Evolutionary conservation across 2,113 vertebrate genomes (phyloP), one percentile per base, ranked within the genome.

Genomic region (Catharus bicknelli): DNA sequence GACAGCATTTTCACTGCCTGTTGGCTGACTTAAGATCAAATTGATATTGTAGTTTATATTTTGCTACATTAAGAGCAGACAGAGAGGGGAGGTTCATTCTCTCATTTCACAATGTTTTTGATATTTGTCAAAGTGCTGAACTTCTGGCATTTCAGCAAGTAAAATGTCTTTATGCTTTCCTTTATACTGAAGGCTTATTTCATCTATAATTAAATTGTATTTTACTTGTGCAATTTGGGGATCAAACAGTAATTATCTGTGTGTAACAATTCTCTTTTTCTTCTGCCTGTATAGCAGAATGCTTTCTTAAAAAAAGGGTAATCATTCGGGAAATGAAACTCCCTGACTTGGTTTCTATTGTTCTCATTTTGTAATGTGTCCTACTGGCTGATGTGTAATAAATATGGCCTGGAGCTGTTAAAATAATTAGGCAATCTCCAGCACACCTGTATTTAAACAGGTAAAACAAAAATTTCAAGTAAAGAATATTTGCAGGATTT

Each of bases 201-300:
- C 11, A 85, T 96, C 55, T 88, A 45, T 88, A 93, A 93, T 94
- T 95, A 91, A 95, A 81, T 45, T 67, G 45, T 68, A 47, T 85
- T 88, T 95, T 90, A 83, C 48, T 64, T 77, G 30, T 70, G 68
- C 75, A 45, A 21, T 95, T 93, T 69, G 53, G 47, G 66, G 73
- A 93, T 96, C 88, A 93, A 77, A 84, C 64, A 48, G 48, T 88
- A 91, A 83, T 94, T 94, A 77, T 55, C 47, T 90, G 19, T 15
- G 7, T 74, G 48, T 77, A 92, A 53, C 55, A 63, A 32, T 76
- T 93, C 25, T 40, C 27, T 92, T 92, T 75, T 69, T 75, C 66
- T 92, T 3, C 69, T 83, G 72, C 43, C 63, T 80, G 25, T 68
- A 34, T 29, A 61, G 62, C 72, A 86, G 83, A 80, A 67, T 29